A percentile compares a stretch with the other conserved stretches of the same genome.
These are phyloP conservation scores for Rhagologus leucostigma DNA, from an alignment of 2,113 vertebrate species.

Conservation along the genomic window DNA sequence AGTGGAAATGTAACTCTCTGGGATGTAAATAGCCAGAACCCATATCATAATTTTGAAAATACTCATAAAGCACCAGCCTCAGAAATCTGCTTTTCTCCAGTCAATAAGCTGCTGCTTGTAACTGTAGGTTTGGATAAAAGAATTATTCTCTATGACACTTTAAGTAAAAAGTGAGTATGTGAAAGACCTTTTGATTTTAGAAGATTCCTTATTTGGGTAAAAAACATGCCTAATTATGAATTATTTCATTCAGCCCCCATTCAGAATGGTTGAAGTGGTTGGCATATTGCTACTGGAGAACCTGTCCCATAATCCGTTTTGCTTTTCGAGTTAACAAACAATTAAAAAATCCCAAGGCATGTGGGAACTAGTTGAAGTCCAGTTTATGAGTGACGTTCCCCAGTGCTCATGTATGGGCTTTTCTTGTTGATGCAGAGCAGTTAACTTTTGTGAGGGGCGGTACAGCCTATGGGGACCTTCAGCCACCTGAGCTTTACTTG, in stretches of 20 bases:
- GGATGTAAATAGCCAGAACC: slow-evolving; percentile 90
- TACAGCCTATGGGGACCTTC: background rate
- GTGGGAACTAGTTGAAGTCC: background rate
- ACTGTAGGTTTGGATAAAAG: slow-evolving; percentile 96
- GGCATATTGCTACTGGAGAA: background rate
- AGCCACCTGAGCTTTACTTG: background rate
- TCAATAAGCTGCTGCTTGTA: slow-evolving; percentile 90
- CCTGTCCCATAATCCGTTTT: background rate
- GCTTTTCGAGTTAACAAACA: background rate
- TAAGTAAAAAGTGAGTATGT: slow-evolving; percentile 91
- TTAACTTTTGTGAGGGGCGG: background rate
- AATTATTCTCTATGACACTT: slow-evolving; percentile 93
- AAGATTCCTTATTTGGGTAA: background rate
- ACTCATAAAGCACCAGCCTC: slow-evolving; percentile 92
- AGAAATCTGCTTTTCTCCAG: slow-evolving; percentile 91
- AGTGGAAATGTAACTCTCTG: slow-evolving; percentile 90
- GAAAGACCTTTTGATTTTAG: background rate
- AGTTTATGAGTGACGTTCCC: background rate
- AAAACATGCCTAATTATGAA: background rate
- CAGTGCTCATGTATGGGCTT: background rate
- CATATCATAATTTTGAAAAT: slow-evolving; percentile 84
- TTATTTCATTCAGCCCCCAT: background rate
- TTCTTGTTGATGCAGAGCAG: background rate
- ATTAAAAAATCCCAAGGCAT: background rate
- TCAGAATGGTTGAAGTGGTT: background rate